Conservation (phyloP, 1,140 invertebrate species). For the Drosophila jambulina region DNA sequence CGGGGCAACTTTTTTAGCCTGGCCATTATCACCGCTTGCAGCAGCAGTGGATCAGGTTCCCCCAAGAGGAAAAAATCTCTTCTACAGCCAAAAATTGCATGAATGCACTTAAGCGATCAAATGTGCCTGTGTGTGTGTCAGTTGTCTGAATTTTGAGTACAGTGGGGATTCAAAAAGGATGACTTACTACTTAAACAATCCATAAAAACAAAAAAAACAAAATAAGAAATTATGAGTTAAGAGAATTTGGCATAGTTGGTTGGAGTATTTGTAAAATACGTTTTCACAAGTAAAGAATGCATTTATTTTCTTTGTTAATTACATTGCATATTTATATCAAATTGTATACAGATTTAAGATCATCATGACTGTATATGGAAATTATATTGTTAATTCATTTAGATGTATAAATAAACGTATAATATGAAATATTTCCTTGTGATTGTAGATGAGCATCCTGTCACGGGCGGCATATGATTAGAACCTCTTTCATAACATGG, state of each 20-base stretch:
- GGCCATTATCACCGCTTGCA: constrained; percentile 40
- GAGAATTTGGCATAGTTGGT: too few species aligned
- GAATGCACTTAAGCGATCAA: constrained; percentile 35
- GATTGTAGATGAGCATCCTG: background rate
- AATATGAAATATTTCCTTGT: background rate
- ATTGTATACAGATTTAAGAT: background rate
- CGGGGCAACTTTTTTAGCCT: constrained; percentile 61
- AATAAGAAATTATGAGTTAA: background rate
- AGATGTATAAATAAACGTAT: background rate
- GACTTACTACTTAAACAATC: background rate
- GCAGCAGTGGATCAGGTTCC: constrained; percentile 64
- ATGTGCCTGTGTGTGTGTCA: constrained; percentile 13
- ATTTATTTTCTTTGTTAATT: too few species aligned
- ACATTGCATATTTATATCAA: background rate
- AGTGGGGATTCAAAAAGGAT: constrained; percentile 3
- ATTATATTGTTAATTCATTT: background rate
- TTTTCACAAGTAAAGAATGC: too few species aligned
- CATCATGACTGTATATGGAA: background rate
- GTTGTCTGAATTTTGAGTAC: constrained; percentile 15
- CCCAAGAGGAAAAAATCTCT: constrained; percentile 47
- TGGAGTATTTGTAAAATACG: too few species aligned
- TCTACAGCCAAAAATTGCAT: constrained; percentile 58
- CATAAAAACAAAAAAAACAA: background rate
- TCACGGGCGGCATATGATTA: background rate
- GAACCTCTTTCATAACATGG: too few species aligned